Base-by-base conservation (phyloP, 1,140 invertebrate species). In the Micrasema longulum region DNA sequence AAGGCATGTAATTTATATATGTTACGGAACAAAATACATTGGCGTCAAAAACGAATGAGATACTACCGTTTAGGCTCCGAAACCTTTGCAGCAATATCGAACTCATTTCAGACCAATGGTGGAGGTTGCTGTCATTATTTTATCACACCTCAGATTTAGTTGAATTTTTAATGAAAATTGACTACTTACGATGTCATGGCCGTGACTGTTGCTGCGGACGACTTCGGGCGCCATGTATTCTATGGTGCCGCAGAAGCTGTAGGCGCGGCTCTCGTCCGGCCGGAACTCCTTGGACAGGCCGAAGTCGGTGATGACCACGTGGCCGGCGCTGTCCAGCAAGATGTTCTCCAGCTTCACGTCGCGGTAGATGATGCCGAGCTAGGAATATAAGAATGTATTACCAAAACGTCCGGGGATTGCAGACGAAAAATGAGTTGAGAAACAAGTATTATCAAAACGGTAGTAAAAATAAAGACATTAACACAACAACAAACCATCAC, bases 231-330 rank as follows among this genome's bases (percentile, higher is more conserved):
- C 94, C 95, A 97, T 97, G 79, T 96, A 97, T 80, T 99, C 97
- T 72, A 99, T 95, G 48, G 97, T 99, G 18, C 97, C 97, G 83
- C 97, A 99, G 85, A 98, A 99, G 16, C 96, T 98, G 85, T 96
- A 97, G 0, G 97, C 94, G 76, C 96, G 87, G 77, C 90, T 90
- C 76, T 91, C 90, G 77, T 90, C 85, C 16, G 90, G 88, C 55
- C 91, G 87, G 80, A 93, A 92, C 82, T 95, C 93, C 82, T 97
- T 97, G 78, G 94, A 95, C 1, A 97, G 88, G 0, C 95, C 95
- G 79, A 97, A 97, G 84, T 97, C 95, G 0, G 95, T 97, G 11
- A 97, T 80, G 12, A 97, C 94, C 47, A 97, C 93, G 81, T 97
- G 95, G 4, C 96, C 96, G 41, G 94, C 89, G 5, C 88, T 88